These are phyloP conservation scores for Drosophila putrida DNA, from an alignment of 2,888 invertebrate genomes.

Conservation along the genomic window DNA sequence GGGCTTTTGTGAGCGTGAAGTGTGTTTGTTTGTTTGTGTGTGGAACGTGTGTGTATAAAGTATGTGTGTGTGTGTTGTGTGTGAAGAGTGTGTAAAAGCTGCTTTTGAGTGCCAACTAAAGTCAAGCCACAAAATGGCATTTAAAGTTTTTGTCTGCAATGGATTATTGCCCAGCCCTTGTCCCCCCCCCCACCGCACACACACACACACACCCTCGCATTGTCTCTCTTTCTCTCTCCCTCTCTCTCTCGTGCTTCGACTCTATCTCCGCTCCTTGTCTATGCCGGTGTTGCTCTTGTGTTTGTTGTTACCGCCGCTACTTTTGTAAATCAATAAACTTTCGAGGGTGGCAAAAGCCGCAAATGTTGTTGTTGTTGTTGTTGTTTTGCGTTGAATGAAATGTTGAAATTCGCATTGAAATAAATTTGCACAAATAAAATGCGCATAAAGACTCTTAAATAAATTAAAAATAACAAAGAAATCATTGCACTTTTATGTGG, in stretches of 20 bases:
- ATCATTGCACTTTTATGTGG: not conserved
- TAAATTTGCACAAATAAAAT: conserved; percentile 15
- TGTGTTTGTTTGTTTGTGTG: conserved; percentile 14
- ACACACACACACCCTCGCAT: conserved; percentile 11
- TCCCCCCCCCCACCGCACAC: conserved; percentile 11
- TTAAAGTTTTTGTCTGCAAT: conserved; percentile 73
- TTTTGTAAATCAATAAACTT: conserved; percentile 80
- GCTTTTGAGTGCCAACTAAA: conserved; percentile 48
- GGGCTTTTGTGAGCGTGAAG: conserved; percentile 18
- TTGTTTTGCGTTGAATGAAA: conserved; percentile 10
- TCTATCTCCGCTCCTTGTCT: conserved; percentile 7
- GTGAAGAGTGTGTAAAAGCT: conserved; percentile 16
- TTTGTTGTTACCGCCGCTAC: conserved; percentile 43
- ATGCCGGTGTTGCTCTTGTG: conserved; percentile 36
- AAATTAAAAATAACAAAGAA: not conserved
- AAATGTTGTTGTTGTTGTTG: conserved; percentile 47
- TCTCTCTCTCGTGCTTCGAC: not conserved
- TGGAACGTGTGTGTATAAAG: conserved; percentile 4
- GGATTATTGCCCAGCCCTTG: conserved; percentile 65
- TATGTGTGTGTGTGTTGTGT: conserved; percentile 7
- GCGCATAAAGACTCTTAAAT: not conserved
- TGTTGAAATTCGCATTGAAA: conserved; percentile 20
- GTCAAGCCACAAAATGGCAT: conserved; percentile 72
- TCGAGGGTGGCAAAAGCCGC: conserved; percentile 79
- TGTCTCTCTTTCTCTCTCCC: not conserved